Evolutionary conservation across 2,888 invertebrate genomes (phyloP).

Genomic region (Lasioglossum vierecki): DNA sequence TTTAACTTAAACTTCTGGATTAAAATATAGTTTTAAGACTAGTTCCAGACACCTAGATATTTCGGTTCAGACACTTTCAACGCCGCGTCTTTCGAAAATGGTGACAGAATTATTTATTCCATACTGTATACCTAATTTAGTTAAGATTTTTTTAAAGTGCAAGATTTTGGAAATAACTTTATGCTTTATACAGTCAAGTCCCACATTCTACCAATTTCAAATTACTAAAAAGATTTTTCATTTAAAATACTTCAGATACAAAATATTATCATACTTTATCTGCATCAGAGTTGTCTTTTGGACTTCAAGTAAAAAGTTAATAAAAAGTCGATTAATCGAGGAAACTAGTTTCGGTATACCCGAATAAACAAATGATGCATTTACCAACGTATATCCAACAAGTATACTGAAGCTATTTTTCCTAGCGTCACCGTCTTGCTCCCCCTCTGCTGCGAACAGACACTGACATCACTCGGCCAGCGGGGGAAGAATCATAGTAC

Average conservation of each 20-base stretch:
- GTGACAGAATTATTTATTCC: background rate
- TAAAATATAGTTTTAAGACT: background rate
- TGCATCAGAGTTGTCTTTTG: no score
- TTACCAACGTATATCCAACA: background rate
- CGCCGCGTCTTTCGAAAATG: background rate
- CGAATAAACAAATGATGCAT: background rate
- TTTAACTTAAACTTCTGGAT: background rate
- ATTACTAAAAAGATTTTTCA: background rate
- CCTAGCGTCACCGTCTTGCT: background rate
- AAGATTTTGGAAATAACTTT: no score
- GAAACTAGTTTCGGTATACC: background rate
- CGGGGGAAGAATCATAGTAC: background rate
- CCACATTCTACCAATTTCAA: no score
- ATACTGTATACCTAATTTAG: no score
- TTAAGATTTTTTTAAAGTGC: no score
- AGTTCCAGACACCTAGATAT: background rate
- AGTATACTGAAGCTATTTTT: background rate
- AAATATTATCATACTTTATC: background rate
- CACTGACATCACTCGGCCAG: background rate
- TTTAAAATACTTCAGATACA: background rate
- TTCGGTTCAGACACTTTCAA: background rate
- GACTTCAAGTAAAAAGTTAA: background rate
- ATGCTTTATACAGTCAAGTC: no score
- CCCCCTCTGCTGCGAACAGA: background rate
- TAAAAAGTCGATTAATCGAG: no score